Base-by-base conservation (phyloP, 1,140 invertebrate genomes). In the Zaprionus davidi region DNA sequence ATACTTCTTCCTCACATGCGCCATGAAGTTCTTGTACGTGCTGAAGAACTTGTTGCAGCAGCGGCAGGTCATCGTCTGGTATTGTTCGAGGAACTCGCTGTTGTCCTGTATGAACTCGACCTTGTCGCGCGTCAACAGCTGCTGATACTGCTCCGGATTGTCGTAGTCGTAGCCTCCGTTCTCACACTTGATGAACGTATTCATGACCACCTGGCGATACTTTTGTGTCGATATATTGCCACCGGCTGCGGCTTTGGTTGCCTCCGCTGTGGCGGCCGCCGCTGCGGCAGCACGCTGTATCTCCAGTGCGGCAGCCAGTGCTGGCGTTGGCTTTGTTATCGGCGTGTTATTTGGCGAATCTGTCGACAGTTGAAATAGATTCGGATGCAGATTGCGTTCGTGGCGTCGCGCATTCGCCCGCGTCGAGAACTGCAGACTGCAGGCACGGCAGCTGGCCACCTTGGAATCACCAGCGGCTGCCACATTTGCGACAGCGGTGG, bases 1-100 rank as follows among this genome's bases (percentile, higher is more conserved):
- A 75, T 93, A 93, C 78, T 92, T 92, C 53, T 93, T 93, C 46
- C 92, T 85, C 64, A 93, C 92, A 56, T 93, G 92, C n/a, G 91
- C 92, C 92, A 93, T 93, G 51, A 93, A 93, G 64, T 91, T 91
- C 73, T 93, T 93, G 56, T 93, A 93, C 7, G 90, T 92, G 53
- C 76, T 83, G 41, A 91, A 92, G 57, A 74, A 81, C 56, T 91
- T 91, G 67, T 77, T 84, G 68, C 92, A 93, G 55, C 92, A 93
- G 41, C 85, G 91, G 49, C 92, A 93, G 5, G 87, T 92, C 91
- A 93, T 92, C 36, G 79, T 92, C 65, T 93, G 92, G 71, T 93
- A 93, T 26, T 93, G 92, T 46, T 92, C 81, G 12, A 93, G 74
- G 44, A 93, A 93, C 55, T 93, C 92, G 9, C 77, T 71, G 58